Evolutionary conservation across 2,113 vertebrate species (phyloP), one percentile per base, ranked within the genome.

Genomic region (Syrmaticus mikado): DNA sequence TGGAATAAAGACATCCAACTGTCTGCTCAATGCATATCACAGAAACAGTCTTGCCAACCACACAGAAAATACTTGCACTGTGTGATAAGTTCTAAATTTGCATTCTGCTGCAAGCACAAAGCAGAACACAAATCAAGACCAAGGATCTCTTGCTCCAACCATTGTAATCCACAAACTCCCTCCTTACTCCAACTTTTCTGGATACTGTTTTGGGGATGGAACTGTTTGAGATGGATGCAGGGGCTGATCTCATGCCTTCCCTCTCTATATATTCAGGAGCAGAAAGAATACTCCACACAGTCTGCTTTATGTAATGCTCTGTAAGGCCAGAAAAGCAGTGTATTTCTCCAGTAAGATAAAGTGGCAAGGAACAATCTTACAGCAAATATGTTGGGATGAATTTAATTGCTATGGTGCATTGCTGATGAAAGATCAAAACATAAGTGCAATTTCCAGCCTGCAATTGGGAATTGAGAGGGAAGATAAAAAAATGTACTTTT

Each of bases 41-140:
- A 4, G 41, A 48, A 80, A 93, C 83, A 86, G 81, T 84, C 43
- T 64, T 43, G 57, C 57, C 92, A 89, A 84, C 77, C 28, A 45
- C 65, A 60, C 41, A 72, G 58, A 95, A 81, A 93, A 53, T 32
- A 89, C 67, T 80, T 43, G 48, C 38, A 68, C 53, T 67, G 28
- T 75, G n/a, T 70, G 41, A 72, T 84, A 94, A 91, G 45, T 64
- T 58, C 70, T 43, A 68, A 88, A 75, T 84, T 62, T 70, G 45
- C 22, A 61, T 71, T 94, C 82, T 83, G 38, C 65, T 90, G 79
- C 40, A 85, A 82, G 60, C 25, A 77, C 25, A 85, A 89, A 87
- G 75, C 41, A 82, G 64, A 68, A 66, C 43, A 9, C 40, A 89
- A 66, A 38, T 82, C 67, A 76, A 91, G 28, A 78, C 73, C 41